These are phyloP conservation scores for Planiliza haematocheilus DNA, from an alignment of 2,113 vertebrate species.

Conservation along the genomic window DNA sequence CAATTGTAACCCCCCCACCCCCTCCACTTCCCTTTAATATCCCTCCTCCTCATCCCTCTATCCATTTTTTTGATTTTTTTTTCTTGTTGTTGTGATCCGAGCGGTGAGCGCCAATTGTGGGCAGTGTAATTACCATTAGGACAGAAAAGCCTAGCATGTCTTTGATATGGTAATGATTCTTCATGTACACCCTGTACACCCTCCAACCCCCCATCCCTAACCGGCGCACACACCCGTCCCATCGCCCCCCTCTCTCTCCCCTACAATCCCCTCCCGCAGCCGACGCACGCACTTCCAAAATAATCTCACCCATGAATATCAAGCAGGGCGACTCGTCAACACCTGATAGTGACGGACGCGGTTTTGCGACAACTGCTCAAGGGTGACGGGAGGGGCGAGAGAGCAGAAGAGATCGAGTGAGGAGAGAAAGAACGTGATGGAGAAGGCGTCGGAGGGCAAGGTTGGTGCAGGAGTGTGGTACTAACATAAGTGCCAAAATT, in stretches of 20 bases:
- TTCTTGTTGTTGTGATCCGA: constrained; percentile 92
- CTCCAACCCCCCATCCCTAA: constrained; percentile 76
- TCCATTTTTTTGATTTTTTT: constrained; percentile 63
- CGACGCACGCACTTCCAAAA: constrained; percentile 66
- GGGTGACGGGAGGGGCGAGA: constrained; percentile 47
- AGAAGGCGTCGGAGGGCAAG: constrained; percentile 28
- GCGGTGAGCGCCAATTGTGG: constrained; percentile 93
- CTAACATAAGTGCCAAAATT: constrained; percentile 63
- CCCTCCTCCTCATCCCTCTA: constrained; percentile 71
- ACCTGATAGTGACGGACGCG: constrained; percentile 86
- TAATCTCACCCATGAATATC: constrained; percentile 91
- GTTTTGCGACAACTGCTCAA: constrained; percentile 57
- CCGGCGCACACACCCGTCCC: constrained; percentile 32
- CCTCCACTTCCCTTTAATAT: constrained; percentile 71
- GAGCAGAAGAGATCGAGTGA: constrained; percentile 19
- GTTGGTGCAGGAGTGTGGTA: constrained; percentile 42
- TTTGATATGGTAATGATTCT: constrained; percentile 99
- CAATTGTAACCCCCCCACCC: constrained; percentile 80
- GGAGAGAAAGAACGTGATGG: constrained; percentile 37
- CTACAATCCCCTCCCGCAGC: constrained; percentile 23
- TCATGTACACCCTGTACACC: constrained; percentile 85
- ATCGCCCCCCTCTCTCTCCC: constrained; percentile 52
- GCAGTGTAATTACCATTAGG: constrained; percentile 96
- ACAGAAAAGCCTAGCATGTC: constrained; percentile 90
- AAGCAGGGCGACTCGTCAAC: constrained; percentile 87